Percentiles rank a stretch among this genome's conserved stretches.
Evolutionary conservation across 2,797 vertebrate genomes (phyloP).

Genomic region (Xenops minutus): DNA sequence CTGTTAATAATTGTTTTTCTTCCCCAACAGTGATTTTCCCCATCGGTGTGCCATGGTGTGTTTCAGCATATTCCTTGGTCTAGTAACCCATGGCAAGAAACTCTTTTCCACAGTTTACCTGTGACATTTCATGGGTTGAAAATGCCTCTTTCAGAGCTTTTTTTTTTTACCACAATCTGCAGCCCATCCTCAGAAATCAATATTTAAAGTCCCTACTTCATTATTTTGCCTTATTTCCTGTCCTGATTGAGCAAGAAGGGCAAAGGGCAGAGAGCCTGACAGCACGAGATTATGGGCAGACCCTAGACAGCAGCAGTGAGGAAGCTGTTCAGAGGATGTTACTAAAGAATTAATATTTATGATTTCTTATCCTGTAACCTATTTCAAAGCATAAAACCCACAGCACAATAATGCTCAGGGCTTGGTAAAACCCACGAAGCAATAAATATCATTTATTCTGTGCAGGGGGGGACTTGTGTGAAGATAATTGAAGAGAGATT

Average conservation of each 20-base stretch:
- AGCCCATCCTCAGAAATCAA: not conserved
- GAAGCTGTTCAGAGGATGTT: not conserved
- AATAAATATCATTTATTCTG: constrained; percentile 35
- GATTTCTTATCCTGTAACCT: constrained; percentile 25
- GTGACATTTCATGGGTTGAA: not conserved
- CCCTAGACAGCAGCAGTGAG: not conserved
- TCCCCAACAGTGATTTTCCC: not conserved
- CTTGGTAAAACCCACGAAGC: constrained; percentile 42
- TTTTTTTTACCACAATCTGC: not conserved
- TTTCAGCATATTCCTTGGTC: not conserved
- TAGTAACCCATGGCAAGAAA: not conserved
- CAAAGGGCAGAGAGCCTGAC: not conserved
- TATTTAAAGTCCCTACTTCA: constrained; percentile 21
- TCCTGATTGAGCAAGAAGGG: not conserved
- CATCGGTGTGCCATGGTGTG: not conserved
- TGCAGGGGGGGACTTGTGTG: not conserved
- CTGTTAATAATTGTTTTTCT: too few species aligned
- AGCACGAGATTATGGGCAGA: not conserved
- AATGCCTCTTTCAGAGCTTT: not conserved
- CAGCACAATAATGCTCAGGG: not conserved
- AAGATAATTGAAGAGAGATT: constrained; percentile 31
- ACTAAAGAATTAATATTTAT: constrained; percentile 38
- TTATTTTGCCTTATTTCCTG: constrained; percentile 23
- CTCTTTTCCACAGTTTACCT: not conserved
- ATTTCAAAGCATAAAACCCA: constrained; percentile 46